A percentile compares a stretch with the other conserved stretches of the same genome.
Evolutionary conservation across 2,797 vertebrate genomes (phyloP).

Genomic region (Sphenodon punctatus): DNA sequence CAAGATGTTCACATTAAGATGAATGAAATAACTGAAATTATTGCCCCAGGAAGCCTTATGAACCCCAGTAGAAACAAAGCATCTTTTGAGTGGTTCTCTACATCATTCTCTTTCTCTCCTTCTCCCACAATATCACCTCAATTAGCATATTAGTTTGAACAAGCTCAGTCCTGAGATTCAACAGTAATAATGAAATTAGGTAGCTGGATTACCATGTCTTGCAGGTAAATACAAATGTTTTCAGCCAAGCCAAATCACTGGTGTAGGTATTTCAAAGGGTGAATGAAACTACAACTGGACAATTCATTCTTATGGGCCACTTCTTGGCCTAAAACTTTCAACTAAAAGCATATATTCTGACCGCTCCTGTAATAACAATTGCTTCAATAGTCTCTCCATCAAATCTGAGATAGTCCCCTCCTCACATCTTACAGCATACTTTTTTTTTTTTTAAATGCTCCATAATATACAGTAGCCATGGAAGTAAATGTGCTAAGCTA

Average conservation of each 20-base stretch:
- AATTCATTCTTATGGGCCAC: constrained; percentile 10
- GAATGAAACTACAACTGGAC: background rate
- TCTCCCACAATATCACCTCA: background rate
- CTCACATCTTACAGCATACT: constrained; percentile 1
- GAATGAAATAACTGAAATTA: constrained; percentile 33
- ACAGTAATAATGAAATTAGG: constrained; percentile 3
- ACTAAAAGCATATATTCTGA: background rate
- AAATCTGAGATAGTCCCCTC: constrained; percentile 30
- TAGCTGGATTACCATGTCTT: constrained; percentile 36
- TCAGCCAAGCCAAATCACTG: constrained; percentile 13
- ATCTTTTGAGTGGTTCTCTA: constrained; percentile 19
- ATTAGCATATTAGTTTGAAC: background rate
- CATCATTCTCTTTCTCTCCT: background rate
- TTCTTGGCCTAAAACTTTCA: constrained; percentile 11
- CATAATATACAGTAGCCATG: constrained; percentile 21
- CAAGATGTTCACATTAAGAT: constrained; percentile 19
- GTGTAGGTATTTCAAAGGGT: background rate
- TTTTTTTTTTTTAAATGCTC: constrained; percentile 59
- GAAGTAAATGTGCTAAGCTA: constrained; percentile 60
- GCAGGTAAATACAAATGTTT: constrained; percentile 43
- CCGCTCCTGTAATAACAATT: background rate
- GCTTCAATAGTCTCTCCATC: background rate
- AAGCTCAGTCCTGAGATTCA: constrained; percentile 1
- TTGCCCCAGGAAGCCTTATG: background rate
- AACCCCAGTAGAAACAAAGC: constrained; percentile 21